Percentiles rank a stretch among this genome's conserved stretches.
phyloP scores from a whole-genome alignment of 2,888 invertebrate species.

The Tipula lateralis region DNA sequence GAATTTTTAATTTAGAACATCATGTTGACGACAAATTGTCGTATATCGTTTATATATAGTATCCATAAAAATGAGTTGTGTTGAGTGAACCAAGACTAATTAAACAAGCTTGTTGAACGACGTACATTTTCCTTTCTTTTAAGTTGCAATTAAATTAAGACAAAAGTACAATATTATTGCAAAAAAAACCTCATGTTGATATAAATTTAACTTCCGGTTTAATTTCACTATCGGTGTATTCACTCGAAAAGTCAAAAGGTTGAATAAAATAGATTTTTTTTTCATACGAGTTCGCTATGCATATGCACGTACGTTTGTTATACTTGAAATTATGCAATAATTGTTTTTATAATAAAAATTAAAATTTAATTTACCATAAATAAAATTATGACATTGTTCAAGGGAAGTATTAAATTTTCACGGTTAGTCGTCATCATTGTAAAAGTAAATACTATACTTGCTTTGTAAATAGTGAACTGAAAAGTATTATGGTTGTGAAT shows the following conservation, averaged over 20 bases:
- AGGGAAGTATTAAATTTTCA: neutral
- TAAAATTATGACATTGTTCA: neutral
- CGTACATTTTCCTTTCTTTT: neutral
- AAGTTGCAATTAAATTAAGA: neutral
- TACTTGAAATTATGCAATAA: constrained; percentile 5
- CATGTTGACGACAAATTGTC: neutral
- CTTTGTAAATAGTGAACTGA: too few species aligned
- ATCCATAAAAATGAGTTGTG: neutral
- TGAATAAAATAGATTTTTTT: neutral
- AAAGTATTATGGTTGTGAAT: too few species aligned
- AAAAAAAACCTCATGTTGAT: neutral
- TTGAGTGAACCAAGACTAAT: neutral
- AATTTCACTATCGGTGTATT: neutral
- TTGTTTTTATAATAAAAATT: neutral
- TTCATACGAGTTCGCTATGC: neutral
- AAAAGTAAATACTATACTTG: too few species aligned
- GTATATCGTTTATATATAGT: neutral
- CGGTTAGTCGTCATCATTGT: neutral
- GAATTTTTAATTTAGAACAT: neutral
- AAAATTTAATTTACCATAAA: constrained; percentile 7
- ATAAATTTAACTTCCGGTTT: neutral
- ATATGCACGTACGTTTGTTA: neutral
- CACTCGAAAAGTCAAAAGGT: neutral
- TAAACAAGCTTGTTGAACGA: neutral
- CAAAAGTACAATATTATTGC: neutral